Percentiles rank a stretch among this genome's conserved stretches.
Evolutionary conservation across 2,113 vertebrate species (phyloP).

Genomic region (Psettodes erumei): DNA sequence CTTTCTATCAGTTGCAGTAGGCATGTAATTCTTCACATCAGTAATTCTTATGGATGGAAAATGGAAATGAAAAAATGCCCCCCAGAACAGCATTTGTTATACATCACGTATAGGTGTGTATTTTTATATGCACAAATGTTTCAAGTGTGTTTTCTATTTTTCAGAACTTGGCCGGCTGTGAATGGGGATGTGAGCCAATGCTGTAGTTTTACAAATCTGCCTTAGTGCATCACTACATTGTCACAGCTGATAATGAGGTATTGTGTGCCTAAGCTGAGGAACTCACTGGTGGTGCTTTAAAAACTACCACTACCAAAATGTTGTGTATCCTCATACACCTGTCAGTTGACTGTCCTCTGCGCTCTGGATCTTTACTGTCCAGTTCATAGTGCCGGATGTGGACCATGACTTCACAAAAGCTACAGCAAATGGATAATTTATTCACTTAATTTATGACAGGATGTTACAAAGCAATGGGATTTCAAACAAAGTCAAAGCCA

Average conservation of each 20-base stretch:
- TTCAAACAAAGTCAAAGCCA: not conserved
- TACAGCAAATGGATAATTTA: no score
- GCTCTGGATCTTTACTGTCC: not conserved
- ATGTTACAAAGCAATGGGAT: not conserved
- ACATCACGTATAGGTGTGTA: slow-evolving; percentile 20
- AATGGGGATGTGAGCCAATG: slow-evolving; percentile 14
- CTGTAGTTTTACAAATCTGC: slow-evolving; percentile 15
- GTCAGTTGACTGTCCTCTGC: not conserved
- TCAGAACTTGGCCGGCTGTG: slow-evolving; percentile 3
- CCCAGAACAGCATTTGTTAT: slow-evolving; percentile 22
- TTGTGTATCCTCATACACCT: not conserved
- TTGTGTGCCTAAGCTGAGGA: slow-evolving; percentile 24
- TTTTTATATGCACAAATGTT: slow-evolving; percentile 20
- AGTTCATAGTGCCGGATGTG: not conserved
- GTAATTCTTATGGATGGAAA: slow-evolving; percentile 48
- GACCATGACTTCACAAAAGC: not conserved
- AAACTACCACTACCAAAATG: not conserved
- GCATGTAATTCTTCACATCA: slow-evolving; percentile 57
- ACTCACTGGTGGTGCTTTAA: slow-evolving; percentile 6
- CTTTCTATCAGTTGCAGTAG: slow-evolving; percentile 22
- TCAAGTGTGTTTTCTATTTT: slow-evolving; percentile 7
- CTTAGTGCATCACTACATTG: slow-evolving; percentile 9
- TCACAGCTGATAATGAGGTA: slow-evolving; percentile 32
- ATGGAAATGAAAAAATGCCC: slow-evolving; percentile 28
- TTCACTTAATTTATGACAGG: no score